phyloP scores from a whole-genome alignment of 2,888 invertebrate genomes.

The Timema podura region DNA sequence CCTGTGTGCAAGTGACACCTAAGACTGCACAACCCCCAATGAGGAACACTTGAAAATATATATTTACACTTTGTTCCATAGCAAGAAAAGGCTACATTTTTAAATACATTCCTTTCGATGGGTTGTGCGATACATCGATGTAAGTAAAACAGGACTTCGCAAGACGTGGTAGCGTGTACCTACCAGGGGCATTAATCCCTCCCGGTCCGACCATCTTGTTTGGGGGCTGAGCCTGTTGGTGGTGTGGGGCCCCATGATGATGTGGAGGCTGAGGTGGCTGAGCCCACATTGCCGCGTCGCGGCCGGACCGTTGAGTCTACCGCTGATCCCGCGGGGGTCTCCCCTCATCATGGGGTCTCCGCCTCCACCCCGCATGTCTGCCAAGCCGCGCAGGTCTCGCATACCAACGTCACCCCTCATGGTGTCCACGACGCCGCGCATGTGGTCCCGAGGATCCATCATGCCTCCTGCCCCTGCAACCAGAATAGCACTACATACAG shows the following conservation, averaged over 20 bases:
- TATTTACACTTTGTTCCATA: too few relatives aligned
- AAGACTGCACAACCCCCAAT: too few relatives aligned
- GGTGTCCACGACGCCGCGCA: conserved; percentile 47
- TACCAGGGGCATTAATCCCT: conserved; percentile 41
- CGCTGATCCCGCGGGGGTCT: conserved; percentile 74
- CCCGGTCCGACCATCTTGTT: conserved; percentile 37
- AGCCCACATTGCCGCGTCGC: conserved; percentile 66
- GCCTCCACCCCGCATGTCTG: conserved; percentile 51
- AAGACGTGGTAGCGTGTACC: too few relatives aligned
- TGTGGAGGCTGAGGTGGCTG: conserved; percentile 49
- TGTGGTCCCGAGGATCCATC: conserved; percentile 45
- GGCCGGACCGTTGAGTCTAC: conserved; percentile 69
- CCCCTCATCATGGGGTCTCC: conserved; percentile 58
- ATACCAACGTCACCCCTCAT: conserved; percentile 21
- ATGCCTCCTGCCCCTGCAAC: conserved; percentile 41
- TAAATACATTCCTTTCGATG: too few relatives aligned
- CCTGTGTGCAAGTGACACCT: too few relatives aligned
- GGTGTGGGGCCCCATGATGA: conserved; percentile 47
- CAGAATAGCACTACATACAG: conserved; percentile 33
- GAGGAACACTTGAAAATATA: too few relatives aligned
- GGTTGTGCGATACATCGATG: too few relatives aligned
- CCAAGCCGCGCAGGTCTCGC: conserved; percentile 38
- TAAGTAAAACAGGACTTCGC: too few relatives aligned
- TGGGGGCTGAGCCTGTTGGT: conserved; percentile 51
- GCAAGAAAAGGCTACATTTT: too few relatives aligned